Percentiles rank a stretch among this genome's conserved stretches.
phyloP scores from a whole-genome alignment of 2,888 invertebrate genomes.

The Melinopterus prodromus region DNA sequence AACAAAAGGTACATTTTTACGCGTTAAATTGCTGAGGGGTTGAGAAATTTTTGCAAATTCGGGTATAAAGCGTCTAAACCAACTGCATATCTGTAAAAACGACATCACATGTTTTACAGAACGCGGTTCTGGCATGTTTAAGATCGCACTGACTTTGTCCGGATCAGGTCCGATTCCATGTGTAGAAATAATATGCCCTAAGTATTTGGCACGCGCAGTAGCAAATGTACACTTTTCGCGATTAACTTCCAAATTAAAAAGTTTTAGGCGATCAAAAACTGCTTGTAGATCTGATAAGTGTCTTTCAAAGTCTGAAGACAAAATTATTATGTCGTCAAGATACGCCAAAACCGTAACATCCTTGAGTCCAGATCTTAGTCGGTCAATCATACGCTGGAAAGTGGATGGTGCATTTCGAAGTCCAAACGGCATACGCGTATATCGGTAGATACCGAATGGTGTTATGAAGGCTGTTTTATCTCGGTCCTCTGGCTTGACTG shows the following conservation, averaged over 20 bases:
- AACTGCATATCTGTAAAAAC: constrained; percentile 39
- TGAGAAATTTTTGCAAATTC: constrained; percentile 37
- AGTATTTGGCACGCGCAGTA: not conserved
- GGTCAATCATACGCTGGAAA: constrained; percentile 46
- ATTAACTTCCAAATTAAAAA: constrained; percentile 41
- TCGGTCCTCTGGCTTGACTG: constrained; percentile 40
- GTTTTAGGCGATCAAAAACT: constrained; percentile 37
- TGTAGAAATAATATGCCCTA: constrained; percentile 29
- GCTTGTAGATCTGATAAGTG: constrained; percentile 43
- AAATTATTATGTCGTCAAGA: constrained; percentile 48
- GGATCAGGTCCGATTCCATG: constrained; percentile 35
- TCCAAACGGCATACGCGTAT: constrained; percentile 45
- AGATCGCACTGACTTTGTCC: constrained; percentile 36
- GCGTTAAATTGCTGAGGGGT: constrained; percentile 34
- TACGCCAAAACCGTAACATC: constrained; percentile 44
- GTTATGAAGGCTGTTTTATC: constrained; percentile 36
- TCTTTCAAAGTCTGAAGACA: constrained; percentile 42
- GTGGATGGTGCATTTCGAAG: constrained; percentile 42
- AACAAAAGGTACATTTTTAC: constrained; percentile 26
- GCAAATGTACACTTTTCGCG: constrained; percentile 44
- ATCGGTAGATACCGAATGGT: constrained; percentile 44
- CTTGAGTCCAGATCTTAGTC: constrained; percentile 40
- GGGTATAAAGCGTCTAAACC: constrained; percentile 42
- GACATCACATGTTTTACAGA: constrained; percentile 31
- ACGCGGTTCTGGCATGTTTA: constrained; percentile 29